Conservation (phyloP, 2,797 vertebrate species). For the Darevskia mixta region DNA sequence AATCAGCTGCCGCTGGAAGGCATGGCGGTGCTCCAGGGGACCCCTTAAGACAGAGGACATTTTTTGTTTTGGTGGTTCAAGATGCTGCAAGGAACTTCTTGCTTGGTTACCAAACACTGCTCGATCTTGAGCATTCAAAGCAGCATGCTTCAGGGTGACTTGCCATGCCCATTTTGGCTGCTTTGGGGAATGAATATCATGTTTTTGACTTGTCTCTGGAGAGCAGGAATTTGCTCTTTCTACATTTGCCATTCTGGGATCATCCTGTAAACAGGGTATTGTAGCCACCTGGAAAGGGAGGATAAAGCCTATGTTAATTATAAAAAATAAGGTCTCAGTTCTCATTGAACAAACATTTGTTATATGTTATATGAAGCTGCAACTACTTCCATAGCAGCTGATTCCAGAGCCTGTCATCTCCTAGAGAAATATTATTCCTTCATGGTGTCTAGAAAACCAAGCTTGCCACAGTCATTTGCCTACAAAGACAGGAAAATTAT, state of each 20-base stretch:
- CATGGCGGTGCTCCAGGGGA: slow-evolving; percentile 79
- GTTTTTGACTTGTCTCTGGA: slow-evolving; percentile 14
- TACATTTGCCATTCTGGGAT: slow-evolving; percentile 2
- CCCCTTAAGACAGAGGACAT: slow-evolving; percentile 51
- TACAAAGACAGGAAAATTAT: not conserved
- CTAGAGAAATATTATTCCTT: not conserved
- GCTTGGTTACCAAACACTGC: slow-evolving; percentile 23
- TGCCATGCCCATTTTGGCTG: slow-evolving; percentile 76
- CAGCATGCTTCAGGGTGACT: slow-evolving; percentile 74
- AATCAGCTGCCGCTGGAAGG: slow-evolving; percentile 86
- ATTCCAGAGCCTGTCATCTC: not conserved
- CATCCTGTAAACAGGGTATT: slow-evolving; percentile 31
- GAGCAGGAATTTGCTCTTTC: slow-evolving; percentile 30
- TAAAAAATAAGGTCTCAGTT: slow-evolving; percentile 39
- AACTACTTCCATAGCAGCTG: not conserved
- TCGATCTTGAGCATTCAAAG: slow-evolving; percentile 68
- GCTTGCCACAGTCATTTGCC: not conserved
- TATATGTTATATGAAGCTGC: slow-evolving; percentile 28
- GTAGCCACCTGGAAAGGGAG: slow-evolving; percentile 39
- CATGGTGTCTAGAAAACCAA: not conserved
- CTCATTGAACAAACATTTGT: not conserved
- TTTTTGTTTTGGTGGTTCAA: slow-evolving; percentile 49
- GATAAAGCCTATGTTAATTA: slow-evolving; percentile 25
- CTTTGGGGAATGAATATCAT: slow-evolving; percentile 36
- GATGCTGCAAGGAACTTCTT: slow-evolving; percentile 16